Evolutionary conservation across 2,888 invertebrate species (phyloP), one percentile per base, ranked within the genome.

Genomic region (Desoria tigrina): DNA sequence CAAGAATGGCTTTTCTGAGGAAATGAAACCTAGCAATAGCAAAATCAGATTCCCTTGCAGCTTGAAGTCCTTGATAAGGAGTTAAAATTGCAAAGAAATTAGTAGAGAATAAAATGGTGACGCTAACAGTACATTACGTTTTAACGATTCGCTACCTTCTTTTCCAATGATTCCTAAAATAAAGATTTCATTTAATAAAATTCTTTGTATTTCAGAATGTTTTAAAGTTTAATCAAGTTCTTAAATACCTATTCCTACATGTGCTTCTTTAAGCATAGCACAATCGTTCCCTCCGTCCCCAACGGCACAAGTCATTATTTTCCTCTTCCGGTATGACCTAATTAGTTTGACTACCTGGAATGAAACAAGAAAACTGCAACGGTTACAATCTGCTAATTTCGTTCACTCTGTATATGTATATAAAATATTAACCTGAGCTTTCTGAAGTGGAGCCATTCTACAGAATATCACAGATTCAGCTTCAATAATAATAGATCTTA

Each of bases 1-100:
- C 92, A 68, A 97, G 81, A 67, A 96, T 82, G 65, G 97, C 83
- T 39, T 90, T 86, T 49, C 89, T 89, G 74, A 97, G 86, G 78
- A 88, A 86, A 56, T 89, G 86, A 81, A 97, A 95, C 81, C 92
- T 89, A 3, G 90, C 89, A 77, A 95, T 87, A 78, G 94, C 94
- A 81, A 96, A 97, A 82, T 97, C 97, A n/a, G 97, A 96, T 27
- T 97, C 97, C 63, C 97, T 83, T 42, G 95, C 94, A 0, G 97
- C 93, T 78, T 93, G 92, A 62, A 88, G 86, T 0, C 93, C 93
- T n/a, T n/a, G n/a, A n/a, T n/a, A n/a, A n/a, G n/a, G n/a, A n/a
- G n/a, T n/a, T n/a, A n/a, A n/a, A n/a, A n/a, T n/a, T n/a, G n/a
- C n/a, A n/a, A 50, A 50, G 9, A 50, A 50, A 50, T 16, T 16